Base-by-base conservation (phyloP, 2,888 invertebrate genomes). In the Mythimna loreyi region DNA sequence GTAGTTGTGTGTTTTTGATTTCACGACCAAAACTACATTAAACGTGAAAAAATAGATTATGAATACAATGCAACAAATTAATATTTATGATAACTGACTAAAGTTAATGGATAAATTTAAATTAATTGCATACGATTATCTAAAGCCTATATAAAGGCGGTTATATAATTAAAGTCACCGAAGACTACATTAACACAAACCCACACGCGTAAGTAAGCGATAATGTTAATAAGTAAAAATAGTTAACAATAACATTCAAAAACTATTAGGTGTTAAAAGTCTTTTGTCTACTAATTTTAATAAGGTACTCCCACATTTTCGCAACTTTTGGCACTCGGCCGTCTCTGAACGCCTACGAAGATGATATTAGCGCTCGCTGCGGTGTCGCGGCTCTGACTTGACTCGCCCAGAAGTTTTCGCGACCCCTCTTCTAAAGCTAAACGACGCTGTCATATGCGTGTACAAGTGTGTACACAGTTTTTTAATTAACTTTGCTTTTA, bases 101-200 rank as follows among this genome's bases (percentile, higher is more conserved):
- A 85, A 83, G 65, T 82, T 79, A 84, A 88, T 82, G 85, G 81
- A 85, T 88, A 87, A 84, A 76, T 80, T 85, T 21, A 80, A 78
- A 83, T 78, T 78, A 81, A 85, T 84, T 80, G 85, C 86, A 86
- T 83, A 78, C 83, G 76, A 84, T 79, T 81, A 76, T 82, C 74
- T 73, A 80, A 86, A 86, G 86, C 85, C 85, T 79, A 57, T 62
- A 59, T 62, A 64, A 52, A 69, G 80, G 81, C 80, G 68, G 66
- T 67, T 75, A 70, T 72, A 61, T 73, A 75, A 76, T 74, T 77
- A 78, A 81, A 81, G 86, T 86, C 86, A 85, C 85, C 85, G 83
- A 80, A 72, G 86, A 94, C 95, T 93, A 88, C 95, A 94, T 93
- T 90, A 88, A 94, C 95, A 94, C 95, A 95, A 94, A 95, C 94